Conservation (phyloP, 1,140 invertebrate species). For the Reticulitermes speratus region DNA sequence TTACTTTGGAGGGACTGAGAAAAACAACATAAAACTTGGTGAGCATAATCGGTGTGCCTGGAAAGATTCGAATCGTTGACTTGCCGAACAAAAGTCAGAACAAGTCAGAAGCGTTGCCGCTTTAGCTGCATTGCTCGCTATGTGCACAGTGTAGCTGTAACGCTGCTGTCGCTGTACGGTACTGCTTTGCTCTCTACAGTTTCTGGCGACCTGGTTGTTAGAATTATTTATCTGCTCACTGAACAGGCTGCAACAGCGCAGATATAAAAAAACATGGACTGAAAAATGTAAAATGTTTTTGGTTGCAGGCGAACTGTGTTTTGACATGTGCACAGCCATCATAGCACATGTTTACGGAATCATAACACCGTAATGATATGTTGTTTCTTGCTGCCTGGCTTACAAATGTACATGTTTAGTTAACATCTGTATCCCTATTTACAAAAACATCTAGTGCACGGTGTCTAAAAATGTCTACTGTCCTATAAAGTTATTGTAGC, state of each 20-base stretch:
- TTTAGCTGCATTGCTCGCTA: too few species aligned
- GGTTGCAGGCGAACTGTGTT: background rate
- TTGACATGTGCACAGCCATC: background rate
- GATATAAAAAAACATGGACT: background rate
- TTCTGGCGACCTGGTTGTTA: background rate
- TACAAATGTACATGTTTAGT: background rate
- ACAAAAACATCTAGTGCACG: background rate
- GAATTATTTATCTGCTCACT: background rate
- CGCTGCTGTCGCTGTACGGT: too few species aligned
- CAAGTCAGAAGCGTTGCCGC: too few species aligned
- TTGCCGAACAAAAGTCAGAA: too few species aligned
- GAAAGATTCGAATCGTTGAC: too few species aligned
- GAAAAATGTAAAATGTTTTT: background rate
- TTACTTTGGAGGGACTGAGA: too few species aligned
- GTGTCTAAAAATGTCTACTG: too few species aligned
- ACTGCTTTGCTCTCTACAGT: background rate
- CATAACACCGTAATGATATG: background rate
- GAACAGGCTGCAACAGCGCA: background rate
- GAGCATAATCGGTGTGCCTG: too few species aligned
- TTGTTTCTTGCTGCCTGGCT: background rate
- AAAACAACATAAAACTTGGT: too few species aligned
- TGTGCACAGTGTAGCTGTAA: too few species aligned
- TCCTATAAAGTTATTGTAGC: too few species aligned
- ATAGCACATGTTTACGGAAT: background rate
- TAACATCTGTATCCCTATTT: conserved; percentile 1